Percentiles rank a stretch among this genome's conserved stretches.
These are phyloP conservation scores for Microtus richardsoni DNA, from an alignment of 2,113 vertebrate genomes.

Conservation along the genomic window DNA sequence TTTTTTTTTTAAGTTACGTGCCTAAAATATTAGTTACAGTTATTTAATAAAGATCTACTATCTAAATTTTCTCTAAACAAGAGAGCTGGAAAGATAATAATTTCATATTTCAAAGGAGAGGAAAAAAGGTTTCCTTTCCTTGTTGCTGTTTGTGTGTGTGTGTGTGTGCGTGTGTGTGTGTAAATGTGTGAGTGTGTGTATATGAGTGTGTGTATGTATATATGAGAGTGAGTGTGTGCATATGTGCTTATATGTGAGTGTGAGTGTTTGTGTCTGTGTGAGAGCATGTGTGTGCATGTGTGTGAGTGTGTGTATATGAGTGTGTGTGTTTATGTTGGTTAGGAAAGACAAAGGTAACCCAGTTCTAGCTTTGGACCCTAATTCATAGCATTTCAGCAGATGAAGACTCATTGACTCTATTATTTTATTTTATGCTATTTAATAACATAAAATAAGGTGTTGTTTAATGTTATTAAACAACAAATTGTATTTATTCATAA, in stretches of 20 bases:
- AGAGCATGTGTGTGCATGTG: neutral
- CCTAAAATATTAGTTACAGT: slow-evolving; percentile 36
- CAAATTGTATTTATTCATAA: neutral
- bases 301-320: neutral
- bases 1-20: slow-evolving; percentile 15
- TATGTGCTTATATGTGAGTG: neutral
- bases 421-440: neutral
- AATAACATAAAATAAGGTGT: neutral
- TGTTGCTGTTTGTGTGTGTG: neutral
- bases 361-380: neutral
- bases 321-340: neutral
- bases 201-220: neutral
- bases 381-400: slow-evolving; percentile 10
- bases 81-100: slow-evolving; percentile 13
- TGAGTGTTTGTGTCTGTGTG: too few species aligned
- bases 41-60: slow-evolving; percentile 7
- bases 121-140: neutral
- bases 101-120: neutral
- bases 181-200: neutral
- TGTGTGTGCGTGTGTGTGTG: neutral
- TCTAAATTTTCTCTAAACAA: neutral
- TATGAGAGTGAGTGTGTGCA: too few species aligned
- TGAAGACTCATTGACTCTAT: neutral
- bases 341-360: neutral
- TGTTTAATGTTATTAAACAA: slow-evolving; percentile 17